Evolutionary conservation across 37 sponge, comb jelly and placozoan genomes (phyloP), one percentile per base, ranked within the genome.

Genomic region (Ianthella basta): DNA sequence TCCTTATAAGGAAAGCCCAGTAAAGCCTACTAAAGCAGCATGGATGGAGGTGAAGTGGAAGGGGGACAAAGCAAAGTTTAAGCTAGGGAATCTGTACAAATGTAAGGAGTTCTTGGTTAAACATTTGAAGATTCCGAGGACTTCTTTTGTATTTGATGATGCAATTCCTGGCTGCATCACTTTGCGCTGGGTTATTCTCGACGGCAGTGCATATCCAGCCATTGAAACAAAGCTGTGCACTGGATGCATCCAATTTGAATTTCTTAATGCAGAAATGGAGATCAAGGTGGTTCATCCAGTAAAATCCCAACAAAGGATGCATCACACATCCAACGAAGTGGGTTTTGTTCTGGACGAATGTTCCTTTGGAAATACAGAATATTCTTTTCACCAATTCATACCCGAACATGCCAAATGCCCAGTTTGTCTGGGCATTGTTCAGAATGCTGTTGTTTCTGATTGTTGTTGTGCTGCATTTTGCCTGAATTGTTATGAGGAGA

Each of bases 11-110:
- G 50, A 44, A 8, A 44, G 50, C 50, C 50, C 3, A 44, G 50
- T 8, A 44, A 3, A 3, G 3, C 50, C 50, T 44, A 44, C 50
- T 10, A 8, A 3, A 3, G 8, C 50, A 34, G 35, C 70, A 18
- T 69, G 29, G 35, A 69, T 69, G 70, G 70, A 69, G 1, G 70
- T 69, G 35, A 69, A 69, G 6, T 69, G 70, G 70, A 30, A 69
- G 1, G 70, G 70, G 12, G 70, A 30, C 34, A 69, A 69, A 30
- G 29, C 1, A 4, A 30, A 30, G 29, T 69, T 69, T 33, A 69
- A 69, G 34, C 6, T 69, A 33, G 70, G 33, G 18, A 33, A 69
- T 1, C 70, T 69, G 15, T 69, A 69, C 35, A 69, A 69, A 69
- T n/a, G 33, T 6, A 69, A 69, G 70, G 35, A 69, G 1, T 69